Percentiles rank a stretch among this genome's conserved stretches.
Conservation (phyloP, 2,113 vertebrate genomes). For the Phycodurus eques region DNA sequence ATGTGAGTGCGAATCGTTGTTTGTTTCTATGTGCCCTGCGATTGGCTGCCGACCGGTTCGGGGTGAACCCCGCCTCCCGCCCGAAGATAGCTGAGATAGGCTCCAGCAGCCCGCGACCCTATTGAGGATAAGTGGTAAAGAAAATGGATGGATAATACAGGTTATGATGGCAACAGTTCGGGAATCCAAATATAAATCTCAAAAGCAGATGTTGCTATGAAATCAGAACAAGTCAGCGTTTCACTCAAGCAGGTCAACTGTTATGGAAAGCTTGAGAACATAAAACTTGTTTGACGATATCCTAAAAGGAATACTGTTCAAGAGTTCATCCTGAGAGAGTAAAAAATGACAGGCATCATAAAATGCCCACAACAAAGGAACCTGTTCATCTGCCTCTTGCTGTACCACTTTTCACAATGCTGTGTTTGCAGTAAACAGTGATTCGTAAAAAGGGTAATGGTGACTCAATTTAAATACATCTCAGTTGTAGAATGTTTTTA, state of each 20-base stretch:
- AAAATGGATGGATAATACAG: not conserved
- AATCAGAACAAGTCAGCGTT: not conserved
- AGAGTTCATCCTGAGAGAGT: not conserved
- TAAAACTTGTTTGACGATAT: constrained; percentile 14
- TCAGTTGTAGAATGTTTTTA: constrained; percentile 14
- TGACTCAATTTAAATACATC: not conserved
- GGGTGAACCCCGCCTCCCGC: no score
- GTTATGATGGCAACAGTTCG: not conserved
- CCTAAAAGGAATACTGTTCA: not conserved
- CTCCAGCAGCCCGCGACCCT: no score
- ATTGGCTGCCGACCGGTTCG: no score
- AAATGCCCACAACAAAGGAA: constrained; percentile 2
- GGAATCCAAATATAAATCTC: not conserved
- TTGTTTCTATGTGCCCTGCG: no score
- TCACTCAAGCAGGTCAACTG: not conserved
- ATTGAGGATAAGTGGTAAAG: no score
- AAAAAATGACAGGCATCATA: not conserved
- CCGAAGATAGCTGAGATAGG: no score
- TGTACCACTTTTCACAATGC: constrained; percentile 43
- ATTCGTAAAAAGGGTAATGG: not conserved
- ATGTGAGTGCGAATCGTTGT: no score
- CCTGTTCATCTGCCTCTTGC: constrained; percentile 28
- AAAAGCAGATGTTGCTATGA: not conserved
- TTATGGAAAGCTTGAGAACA: not conserved
- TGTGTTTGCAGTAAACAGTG: constrained; percentile 17